Evolutionary conservation across 2,113 vertebrate genomes (phyloP), one percentile per base, ranked within the genome.

Genomic region (Symphodus melops): DNA sequence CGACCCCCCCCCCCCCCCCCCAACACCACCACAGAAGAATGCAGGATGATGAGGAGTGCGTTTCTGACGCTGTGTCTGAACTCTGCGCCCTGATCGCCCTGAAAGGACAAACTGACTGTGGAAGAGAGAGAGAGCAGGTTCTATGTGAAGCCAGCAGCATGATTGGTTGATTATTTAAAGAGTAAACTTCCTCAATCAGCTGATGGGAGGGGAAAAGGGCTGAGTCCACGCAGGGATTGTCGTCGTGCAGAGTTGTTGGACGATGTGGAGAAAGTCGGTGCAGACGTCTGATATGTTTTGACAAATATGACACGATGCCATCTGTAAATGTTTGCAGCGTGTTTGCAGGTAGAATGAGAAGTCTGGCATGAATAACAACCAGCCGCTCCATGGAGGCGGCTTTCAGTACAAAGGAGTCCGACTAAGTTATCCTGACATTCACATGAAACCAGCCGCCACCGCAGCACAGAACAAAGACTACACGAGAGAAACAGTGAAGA

Each of bases 361-460:
- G 7, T 17, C 20, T 1, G 14, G 21, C 17, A 57, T 9, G 39
- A 58, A 68, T 55, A 58, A 21, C 21, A 79, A 72, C 25, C 19
- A 63, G 28, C 39, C 51, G 58, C 65, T 59, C 70, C 20, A 58
- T 3, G 49, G 36, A 28, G 46, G 58, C 36, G 41, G 60, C 25
- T 78, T 19, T 14, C 41, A 51, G 19, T 23, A 41, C 16, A 64
- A 51, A 37, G 37, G 25, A 86, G 58, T 75, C 49, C 71, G 46
- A 67, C 20, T 64, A 57, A 80, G 62, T 81, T 69, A 54, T 65
- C 12, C 25, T 76, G 77, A 72, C 75, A 65, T 63, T 83, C 33
- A 71, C 69, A 73, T 75, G 72, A 61, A 77, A 68, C 52, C 33
- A 42, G 68, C 53, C 39, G 68, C 46, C 55, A 19, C 48, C 16